phyloP scores from a whole-genome alignment of 2,113 vertebrate species.

The Otus sunia region DNA sequence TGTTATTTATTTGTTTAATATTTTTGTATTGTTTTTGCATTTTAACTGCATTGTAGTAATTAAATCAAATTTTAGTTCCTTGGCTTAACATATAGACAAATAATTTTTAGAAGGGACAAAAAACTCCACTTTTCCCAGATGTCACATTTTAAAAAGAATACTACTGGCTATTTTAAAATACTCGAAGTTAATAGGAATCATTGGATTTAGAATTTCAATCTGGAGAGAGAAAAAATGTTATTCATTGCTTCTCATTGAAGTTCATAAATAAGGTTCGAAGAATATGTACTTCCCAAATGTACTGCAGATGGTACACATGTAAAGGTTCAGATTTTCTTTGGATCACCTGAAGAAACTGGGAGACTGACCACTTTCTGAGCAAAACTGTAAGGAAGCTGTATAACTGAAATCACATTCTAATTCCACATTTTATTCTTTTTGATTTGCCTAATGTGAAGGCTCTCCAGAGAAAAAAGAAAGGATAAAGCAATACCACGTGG shows the following conservation, averaged over 20 bases:
- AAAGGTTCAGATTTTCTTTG: background rate
- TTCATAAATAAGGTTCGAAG: background rate
- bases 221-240: background rate
- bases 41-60: background rate
- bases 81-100: background rate
- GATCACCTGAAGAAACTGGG: background rate
- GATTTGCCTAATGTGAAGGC: background rate
- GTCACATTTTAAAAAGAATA: background rate
- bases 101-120: background rate
- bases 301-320: background rate
- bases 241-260: background rate
- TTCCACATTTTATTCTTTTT: background rate
- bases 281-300: background rate
- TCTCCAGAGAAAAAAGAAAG: background rate
- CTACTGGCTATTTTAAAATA: background rate
- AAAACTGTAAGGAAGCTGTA: background rate
- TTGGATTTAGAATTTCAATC: background rate
- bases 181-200: background rate
- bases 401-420: background rate
- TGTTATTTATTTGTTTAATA: conserved; percentile 12
- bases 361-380: background rate
- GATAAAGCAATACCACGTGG: background rate
- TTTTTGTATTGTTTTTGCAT: background rate
- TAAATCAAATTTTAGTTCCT: background rate
- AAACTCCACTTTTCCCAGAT: background rate